Percentiles rank a stretch among this genome's conserved stretches.
Conservation (phyloP, 2,888 invertebrate species). For the Synergus laeviventris region DNA sequence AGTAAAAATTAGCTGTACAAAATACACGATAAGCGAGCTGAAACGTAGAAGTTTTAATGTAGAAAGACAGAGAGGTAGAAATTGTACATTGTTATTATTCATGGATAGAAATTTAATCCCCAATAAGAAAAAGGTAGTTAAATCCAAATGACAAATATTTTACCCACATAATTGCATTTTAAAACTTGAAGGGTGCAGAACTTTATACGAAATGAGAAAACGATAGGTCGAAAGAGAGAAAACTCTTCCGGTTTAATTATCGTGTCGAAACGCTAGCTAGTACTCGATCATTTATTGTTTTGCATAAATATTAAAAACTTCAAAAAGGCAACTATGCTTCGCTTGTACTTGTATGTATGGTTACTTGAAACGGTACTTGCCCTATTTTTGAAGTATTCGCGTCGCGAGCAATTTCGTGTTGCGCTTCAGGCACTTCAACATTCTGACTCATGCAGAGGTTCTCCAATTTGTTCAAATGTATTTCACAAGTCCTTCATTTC, state of each 20-base stretch:
- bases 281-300: slow-evolving; percentile 15
- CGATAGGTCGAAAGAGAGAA: not conserved
- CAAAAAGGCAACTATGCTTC: slow-evolving; percentile 29
- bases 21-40: too few species aligned
- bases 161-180: not conserved
- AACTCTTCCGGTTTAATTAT: slow-evolving; percentile 13
- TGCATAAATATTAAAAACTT: slow-evolving; percentile 27
- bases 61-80: too few species aligned
- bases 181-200: not conserved
- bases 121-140: not conserved
- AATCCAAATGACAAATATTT: not conserved
- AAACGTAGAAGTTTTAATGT: too few species aligned
- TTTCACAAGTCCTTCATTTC: slow-evolving; percentile 23
- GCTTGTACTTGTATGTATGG: slow-evolving; percentile 31
- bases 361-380: slow-evolving; percentile 41
- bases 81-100: too few species aligned
- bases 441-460: slow-evolving; percentile 38
- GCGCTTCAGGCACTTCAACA: slow-evolving; percentile 44
- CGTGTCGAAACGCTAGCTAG: slow-evolving; percentile 4
- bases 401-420: slow-evolving; percentile 56
- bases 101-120: not conserved
- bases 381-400: slow-evolving; percentile 49
- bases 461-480: slow-evolving; percentile 31
- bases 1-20: too few species aligned
- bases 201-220: not conserved